phyloP scores from a whole-genome alignment of 2,888 invertebrate species.

The Coelopa pilipes region DNA sequence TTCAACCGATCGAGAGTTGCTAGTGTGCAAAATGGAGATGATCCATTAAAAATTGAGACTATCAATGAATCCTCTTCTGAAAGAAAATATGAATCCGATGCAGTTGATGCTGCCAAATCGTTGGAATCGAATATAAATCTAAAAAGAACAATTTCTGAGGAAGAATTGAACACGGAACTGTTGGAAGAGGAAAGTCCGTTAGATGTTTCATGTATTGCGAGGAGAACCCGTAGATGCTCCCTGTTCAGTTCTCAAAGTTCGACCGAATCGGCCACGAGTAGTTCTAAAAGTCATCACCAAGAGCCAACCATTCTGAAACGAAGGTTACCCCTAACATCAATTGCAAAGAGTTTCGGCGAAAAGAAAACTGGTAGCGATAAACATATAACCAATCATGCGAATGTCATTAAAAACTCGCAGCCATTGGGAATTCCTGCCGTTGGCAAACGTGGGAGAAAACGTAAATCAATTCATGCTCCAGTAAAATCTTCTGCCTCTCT shows the following conservation, averaged over 20 bases:
- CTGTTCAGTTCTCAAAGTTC: background rate
- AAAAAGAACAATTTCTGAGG: too few relatives aligned
- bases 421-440: background rate
- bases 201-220: background rate
- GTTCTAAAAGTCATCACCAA: background rate
- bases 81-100: background rate
- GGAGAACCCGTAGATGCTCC: constrained; percentile 20
- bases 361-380: too few relatives aligned
- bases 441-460: background rate
- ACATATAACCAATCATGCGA: too few relatives aligned
- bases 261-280: background rate
- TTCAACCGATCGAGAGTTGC: too few relatives aligned
- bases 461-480: background rate
- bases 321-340: background rate
- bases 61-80: background rate
- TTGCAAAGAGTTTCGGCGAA: too few relatives aligned
- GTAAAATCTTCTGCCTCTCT: too few relatives aligned
- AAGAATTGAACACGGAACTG: too few relatives aligned
- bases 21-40: too few relatives aligned
- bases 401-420: too few relatives aligned
- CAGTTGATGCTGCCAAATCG: background rate
- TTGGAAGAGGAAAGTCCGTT: too few relatives aligned
- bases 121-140: too few relatives aligned
- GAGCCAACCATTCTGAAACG: background rate
- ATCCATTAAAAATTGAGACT: too few relatives aligned